Conservation (phyloP, 2,888 invertebrate species). For the Heliconius ismenius region DNA sequence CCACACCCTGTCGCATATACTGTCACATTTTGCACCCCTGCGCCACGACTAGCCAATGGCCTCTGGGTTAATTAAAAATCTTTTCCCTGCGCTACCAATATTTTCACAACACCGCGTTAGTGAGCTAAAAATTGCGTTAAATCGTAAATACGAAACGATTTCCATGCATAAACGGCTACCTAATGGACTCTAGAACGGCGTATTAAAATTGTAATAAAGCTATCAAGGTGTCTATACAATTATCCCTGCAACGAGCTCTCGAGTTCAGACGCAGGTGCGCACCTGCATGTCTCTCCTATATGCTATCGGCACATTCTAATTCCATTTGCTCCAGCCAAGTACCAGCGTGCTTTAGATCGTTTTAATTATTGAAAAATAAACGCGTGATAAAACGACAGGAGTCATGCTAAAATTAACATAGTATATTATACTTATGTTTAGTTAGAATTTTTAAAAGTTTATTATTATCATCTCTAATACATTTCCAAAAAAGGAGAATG, state of each 20-base stretch:
- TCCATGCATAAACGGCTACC: conserved; percentile 7
- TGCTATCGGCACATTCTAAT: conserved; percentile 63
- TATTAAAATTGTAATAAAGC: conserved; percentile 28
- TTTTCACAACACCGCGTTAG: neutral
- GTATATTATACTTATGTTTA: neutral
- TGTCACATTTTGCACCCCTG: too few relatives aligned
- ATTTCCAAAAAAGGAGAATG: too few relatives aligned
- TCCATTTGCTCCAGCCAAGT: conserved; percentile 57
- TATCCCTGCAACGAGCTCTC: conserved; percentile 38
- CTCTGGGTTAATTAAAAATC: too few relatives aligned
- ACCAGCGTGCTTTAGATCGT: conserved; percentile 48
- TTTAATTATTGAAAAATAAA: conserved; percentile 61
- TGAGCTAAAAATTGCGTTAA: neutral
- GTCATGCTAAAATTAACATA: neutral
- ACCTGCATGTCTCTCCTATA: conserved; percentile 50
- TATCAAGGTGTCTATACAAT: conserved; percentile 34
- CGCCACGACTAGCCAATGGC: too few relatives aligned
- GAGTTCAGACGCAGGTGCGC: conserved; percentile 50
- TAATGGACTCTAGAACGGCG: conserved; percentile 3
- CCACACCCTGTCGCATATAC: too few relatives aligned
- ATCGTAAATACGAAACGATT: neutral
- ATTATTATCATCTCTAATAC: too few relatives aligned
- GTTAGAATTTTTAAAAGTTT: too few relatives aligned
- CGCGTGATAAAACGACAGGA: conserved; percentile 22
- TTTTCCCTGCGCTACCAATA: too few relatives aligned